A percentile compares a stretch with the other conserved stretches of the same genome.
phyloP scores from a whole-genome alignment of 2,888 invertebrate genomes.

The Laothoe populi region DNA sequence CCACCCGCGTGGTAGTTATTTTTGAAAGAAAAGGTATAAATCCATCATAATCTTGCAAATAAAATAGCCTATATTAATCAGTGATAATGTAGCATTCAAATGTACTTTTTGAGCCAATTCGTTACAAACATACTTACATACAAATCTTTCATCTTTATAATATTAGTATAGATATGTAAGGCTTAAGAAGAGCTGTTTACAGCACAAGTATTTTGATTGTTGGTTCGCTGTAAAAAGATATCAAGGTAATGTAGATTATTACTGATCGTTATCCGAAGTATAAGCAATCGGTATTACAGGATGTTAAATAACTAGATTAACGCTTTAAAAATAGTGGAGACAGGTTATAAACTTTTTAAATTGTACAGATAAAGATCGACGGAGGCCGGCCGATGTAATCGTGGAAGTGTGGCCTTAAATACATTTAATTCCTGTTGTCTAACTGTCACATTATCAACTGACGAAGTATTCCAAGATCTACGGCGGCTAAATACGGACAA shows the following conservation, averaged over 20 bases:
- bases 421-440: constrained; percentile 50
- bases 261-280: constrained; percentile 34
- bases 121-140: too few species aligned
- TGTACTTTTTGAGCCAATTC: too few species aligned
- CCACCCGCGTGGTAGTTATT: too few species aligned
- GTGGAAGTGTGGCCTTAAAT: constrained; percentile 57
- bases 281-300: constrained; percentile 44
- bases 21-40: too few species aligned
- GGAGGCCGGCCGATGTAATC: constrained; percentile 58
- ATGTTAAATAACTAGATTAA: constrained; percentile 40
- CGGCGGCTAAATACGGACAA: constrained; percentile 55
- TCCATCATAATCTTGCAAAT: too few species aligned
- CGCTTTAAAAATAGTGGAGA: constrained; percentile 49
- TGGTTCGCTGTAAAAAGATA: constrained; percentile 33
- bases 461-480: constrained; percentile 39
- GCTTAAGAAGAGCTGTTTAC: constrained; percentile 5
- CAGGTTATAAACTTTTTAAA: constrained; percentile 59
- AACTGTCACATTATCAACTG: constrained; percentile 17
- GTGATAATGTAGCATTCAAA: too few species aligned
- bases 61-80: too few species aligned
- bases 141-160: too few species aligned
- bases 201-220: background rate
- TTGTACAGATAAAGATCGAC: constrained; percentile 54
- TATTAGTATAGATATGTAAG: constrained; percentile 19
- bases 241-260: constrained; percentile 31